Evolutionary conservation across 2,888 invertebrate species (phyloP), one percentile per base, ranked within the genome.

Genomic region (Amphiduros pacificus): DNA sequence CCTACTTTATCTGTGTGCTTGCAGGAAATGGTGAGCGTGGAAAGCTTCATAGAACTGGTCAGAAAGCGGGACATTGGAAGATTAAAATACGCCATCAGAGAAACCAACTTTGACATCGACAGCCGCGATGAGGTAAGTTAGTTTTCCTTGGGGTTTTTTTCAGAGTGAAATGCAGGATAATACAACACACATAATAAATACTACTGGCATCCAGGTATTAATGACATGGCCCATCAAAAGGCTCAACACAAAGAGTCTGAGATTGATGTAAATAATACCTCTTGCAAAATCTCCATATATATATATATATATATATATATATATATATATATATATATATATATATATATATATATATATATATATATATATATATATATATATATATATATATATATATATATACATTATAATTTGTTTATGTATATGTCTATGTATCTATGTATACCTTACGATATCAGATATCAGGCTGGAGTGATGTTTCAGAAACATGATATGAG

Each of bases 11-110:
- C n/a, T n/a, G n/a, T n/a, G n/a, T 36, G 32, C 3, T 59, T 59
- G 24, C 68, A 68, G 68, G 65, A 60, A 28, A 69, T 69, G 69
- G 64, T 69, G 49, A 66, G 63, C 40, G 67, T 68, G 17, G 66
- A 68, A 29, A 58, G 62, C 40, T 68, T 69, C 51, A 54, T 66
- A 20, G 65, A 66, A 26, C 62, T 67, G 61, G 63, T 69, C 36
- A 66, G 55, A 52, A 66, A 66, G 50, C 36, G 60, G 32, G 69
- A 69, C 62, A 44, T 66, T 31, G 66, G 61, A 2, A 51, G 67
- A 27, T 62, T 69, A 49, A 67, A 66, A 62, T 64, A 62, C 55
- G 69, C 67, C 31, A 51, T 69, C 26, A 48, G 67, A 24, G 67
- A 67, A 22, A 51, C 63, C 27, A 52, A 66, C 52, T 69, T 60